Base-by-base conservation (phyloP, 2,797 vertebrate species). In the Zenarchopterus dispar region DNA sequence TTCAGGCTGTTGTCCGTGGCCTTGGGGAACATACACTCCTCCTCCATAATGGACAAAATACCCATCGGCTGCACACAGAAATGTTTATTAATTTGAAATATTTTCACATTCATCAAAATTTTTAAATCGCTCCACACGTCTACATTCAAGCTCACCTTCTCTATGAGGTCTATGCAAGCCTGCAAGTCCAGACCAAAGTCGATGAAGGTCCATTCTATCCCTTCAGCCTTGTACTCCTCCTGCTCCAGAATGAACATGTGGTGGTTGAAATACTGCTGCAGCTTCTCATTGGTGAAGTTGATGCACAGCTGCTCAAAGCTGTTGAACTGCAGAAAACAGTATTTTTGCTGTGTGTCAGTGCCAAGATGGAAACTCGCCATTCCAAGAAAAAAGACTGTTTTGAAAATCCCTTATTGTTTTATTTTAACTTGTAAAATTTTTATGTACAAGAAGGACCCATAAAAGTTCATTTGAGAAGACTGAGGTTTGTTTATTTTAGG, bases 241-340 rank as follows among this genome's bases (percentile, higher is more conserved):
- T 91, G 88, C 64, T 91, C 91, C 84, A 88, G 64, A 64, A 95
- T 93, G 13, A 95, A 95, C 94, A 95, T 95, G 91, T 94, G 93
- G 61, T 95, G 94, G 88, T 95, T 96, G 93, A 96, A 95, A 61
- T 94, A 95, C 91, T 95, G 94, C 6, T 95, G 94, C 86, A 95
- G 91, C 48, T 95, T 96, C 86, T 95, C 94, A 0, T 95, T 96
- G 62, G 95, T 95, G 82, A 95, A 95, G 80, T 95, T 96, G 71
- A 96, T 95, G 80, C 94, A 96, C 31, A 95, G 90, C 75, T 96
- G 95, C 79, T 96, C 94, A 53, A 94, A 54, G 84, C 93, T 95
- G 84, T 95, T 96, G 8, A 77, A 93, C 94, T 91, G 36, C 7
- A 8, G 3, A 39, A 23, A 8, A 53, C 28, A 3, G 10, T 24